Base-by-base conservation (phyloP, 2,888 invertebrate genomes). In the Drosophila longiperda region DNA sequence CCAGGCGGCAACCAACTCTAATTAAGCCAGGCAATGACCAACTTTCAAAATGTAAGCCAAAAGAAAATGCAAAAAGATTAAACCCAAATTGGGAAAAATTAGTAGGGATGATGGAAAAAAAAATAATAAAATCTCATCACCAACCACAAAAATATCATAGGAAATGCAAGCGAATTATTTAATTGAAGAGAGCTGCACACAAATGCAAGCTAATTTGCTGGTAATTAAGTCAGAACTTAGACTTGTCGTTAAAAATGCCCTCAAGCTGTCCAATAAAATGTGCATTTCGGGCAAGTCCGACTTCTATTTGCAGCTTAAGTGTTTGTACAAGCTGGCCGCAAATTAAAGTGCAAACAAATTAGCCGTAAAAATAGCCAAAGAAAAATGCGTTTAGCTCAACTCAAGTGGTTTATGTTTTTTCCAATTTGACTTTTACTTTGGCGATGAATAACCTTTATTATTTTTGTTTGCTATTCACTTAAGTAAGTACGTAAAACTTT, bases 331-430 rank as follows among this genome's bases (percentile, higher is more conserved):
- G 69, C 42, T 73, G 29, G 48, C 71, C 66, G 54, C 57, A 66
- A 75, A 86, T 80, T 86, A 68, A 83, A 86, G 74, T 75, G 73
- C 85, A 86, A 87, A 87, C 78, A 87, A 87, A 87, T 82, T 79
- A 76, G 61, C 62, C 69, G 67, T 65, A 81, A 77, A 70, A 81
- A 69, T 54, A 55, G 52, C 45, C 53, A 70, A 82, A 82, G 73
- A 74, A 80, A 83, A 67, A 49, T 75, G 61, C 74, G 57, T 78
- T 82, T 62, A 66, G 66, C 63, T 78, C 59, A 59, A 36, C 36
- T 55, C 17, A 66, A 79, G 65, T 67, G 38, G 54, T 64, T 75
- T 77, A 57, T 42, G 48, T 52, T 45, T 66, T 38, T 48, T 26
- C 59, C 65, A 73, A 72, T 70, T 75, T 75, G 17, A 52, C 55